phyloP scores from a whole-genome alignment of 1,140 invertebrate genomes.

The Pollicipes pollicipes region DNA sequence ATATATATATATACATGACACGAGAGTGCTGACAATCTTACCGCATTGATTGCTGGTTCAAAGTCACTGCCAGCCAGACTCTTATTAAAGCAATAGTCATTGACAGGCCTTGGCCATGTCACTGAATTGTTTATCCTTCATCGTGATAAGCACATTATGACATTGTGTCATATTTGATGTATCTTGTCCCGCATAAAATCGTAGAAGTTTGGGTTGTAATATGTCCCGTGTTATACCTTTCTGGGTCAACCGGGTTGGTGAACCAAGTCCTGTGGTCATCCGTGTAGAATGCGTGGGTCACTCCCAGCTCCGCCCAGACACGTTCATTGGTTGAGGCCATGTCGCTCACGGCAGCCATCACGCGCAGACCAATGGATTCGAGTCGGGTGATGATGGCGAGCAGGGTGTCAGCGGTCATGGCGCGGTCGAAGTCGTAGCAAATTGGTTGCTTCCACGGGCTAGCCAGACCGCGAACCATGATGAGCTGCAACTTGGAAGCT shows the following conservation, averaged over 20 bases:
- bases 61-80: no score
- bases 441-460: not conserved
- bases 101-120: no score
- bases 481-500: not conserved
- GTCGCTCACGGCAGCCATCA: not conserved
- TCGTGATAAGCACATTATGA: no score
- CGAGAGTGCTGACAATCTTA: no score
- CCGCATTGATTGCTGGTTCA: no score
- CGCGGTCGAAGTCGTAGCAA: not conserved
- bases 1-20: no score
- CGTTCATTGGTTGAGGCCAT: not conserved
- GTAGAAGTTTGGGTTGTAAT: no score
- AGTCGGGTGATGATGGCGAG: not conserved
- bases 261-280: not conserved
- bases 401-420: not conserved
- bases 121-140: no score
- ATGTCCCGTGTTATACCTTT: no score
- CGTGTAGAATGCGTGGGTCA: not conserved
- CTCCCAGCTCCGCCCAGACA: not conserved
- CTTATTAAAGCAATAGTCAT: no score
- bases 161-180: no score
- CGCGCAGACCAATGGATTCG: not conserved
- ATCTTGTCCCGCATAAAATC: no score
- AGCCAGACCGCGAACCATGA: not conserved
- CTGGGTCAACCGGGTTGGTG: constrained; percentile 6